Base-by-base conservation (phyloP, 2,888 invertebrate genomes). In the Melanargia galathea region DNA sequence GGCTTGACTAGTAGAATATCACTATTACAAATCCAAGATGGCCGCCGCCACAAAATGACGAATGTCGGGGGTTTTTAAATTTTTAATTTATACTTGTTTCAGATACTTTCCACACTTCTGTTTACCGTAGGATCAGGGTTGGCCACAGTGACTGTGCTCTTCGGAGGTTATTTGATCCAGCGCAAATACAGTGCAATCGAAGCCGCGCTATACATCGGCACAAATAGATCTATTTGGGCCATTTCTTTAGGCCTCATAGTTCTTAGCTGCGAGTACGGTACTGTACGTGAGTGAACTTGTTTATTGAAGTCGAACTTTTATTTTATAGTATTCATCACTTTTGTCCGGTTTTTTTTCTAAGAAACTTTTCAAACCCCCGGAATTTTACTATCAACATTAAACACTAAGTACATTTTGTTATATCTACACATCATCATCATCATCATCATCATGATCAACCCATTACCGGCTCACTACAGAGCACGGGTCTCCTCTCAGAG, bases 211-310 rank as follows among this genome's bases (percentile, higher is more conserved):
- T 26, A 40, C 24, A 10, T 18, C 4, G 40, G 43, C 2, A 24
- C 24, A 10, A 40, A 56, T 16, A 43, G 56, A 16, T 24, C 40
- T 24, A 24, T 56, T 6, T 56, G 40, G 40, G 24, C 56, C 13
- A 24, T 56, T 56, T 43, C 22, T 24, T 10, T 45, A 26, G 26
- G 56, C n/a, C n/a, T 40, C 24, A 10, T 56, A 24, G 24, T 35
- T 20, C 11, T 52, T 33, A 33, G 30, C 30, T 52, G 52, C 20
- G 52, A 52, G 11, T 52, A 52, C n/a, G 52, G 52, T 20, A 5
- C n/a, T 33, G 24, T 52, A 20, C 52, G 52, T 52, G 16, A 52
- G 52, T 52, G 35, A n/a, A 45, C 10, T 43, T 46, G 8, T 11
- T 11, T 22, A 10, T 26, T 26, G 24, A 26, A 26, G 5, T 26